Evolutionary conservation across 2,888 invertebrate genomes (phyloP).

Genomic region (Cataglyphis altisquamis): DNA sequence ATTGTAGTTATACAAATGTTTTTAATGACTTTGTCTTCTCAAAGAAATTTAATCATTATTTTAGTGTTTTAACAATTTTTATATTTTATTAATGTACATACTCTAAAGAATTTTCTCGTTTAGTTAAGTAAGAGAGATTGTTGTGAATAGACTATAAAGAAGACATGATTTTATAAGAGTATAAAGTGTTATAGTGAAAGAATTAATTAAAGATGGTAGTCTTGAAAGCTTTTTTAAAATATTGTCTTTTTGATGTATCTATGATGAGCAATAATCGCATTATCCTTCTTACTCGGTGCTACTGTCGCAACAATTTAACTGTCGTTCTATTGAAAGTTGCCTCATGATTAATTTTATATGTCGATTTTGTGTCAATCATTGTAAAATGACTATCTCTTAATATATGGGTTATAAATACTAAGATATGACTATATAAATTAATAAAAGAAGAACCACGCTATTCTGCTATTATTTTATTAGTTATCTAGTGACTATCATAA

Average conservation of each 20-base stretch:
- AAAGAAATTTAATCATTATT: not conserved
- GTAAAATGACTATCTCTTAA: not conserved
- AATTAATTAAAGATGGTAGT: conserved; percentile 40
- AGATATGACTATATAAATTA: not conserved
- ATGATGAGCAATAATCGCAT: not conserved
- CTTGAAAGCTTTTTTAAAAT: not conserved
- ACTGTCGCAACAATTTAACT: conserved; percentile 2
- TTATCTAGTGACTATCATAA: not conserved
- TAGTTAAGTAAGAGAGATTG: not conserved
- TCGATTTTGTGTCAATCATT: not conserved
- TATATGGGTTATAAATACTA: not conserved
- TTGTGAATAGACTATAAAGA: conserved; percentile 14
- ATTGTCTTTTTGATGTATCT: conserved; percentile 4
- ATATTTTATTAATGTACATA: not conserved
- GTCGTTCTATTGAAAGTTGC: not conserved
- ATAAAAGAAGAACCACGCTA: not conserved
- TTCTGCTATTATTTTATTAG: not conserved
- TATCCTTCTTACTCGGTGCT: not conserved
- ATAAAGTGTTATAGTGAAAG: not conserved
- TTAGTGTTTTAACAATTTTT: not conserved
- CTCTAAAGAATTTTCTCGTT: not conserved
- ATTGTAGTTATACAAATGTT: not conserved
- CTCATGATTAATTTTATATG: not conserved
- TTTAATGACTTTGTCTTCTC: not conserved
- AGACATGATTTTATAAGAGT: not conserved